These are phyloP conservation scores for Hephaestus fuliginosus DNA, from an alignment of 2,797 vertebrate species.

Conservation along the genomic window DNA sequence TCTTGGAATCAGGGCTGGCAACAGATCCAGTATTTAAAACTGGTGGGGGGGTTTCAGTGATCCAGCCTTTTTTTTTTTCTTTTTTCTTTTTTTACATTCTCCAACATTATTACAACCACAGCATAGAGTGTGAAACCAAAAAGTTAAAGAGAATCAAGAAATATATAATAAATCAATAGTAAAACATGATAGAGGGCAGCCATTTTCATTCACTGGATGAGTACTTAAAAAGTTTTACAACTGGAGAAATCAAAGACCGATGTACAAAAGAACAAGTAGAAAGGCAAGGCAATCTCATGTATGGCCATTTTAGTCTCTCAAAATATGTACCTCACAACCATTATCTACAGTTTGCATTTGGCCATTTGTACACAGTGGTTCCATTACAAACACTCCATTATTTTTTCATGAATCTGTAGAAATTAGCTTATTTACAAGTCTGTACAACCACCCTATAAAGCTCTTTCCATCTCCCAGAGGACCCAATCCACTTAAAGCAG, in stretches of 20 bases:
- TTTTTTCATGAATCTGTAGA: slow-evolving; percentile 85
- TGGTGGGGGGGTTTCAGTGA: slow-evolving; percentile 55
- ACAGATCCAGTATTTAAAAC: slow-evolving; percentile 72
- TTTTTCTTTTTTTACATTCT: slow-evolving; percentile 63
- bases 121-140: slow-evolving; percentile 57
- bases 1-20: slow-evolving; percentile 50
- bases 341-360: slow-evolving; percentile 93
- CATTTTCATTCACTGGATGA: slow-evolving; percentile 82
- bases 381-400: slow-evolving; percentile 83
- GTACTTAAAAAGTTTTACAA: slow-evolving; percentile 73
- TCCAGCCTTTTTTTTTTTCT: slow-evolving; percentile 55
- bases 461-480: slow-evolving; percentile 85
- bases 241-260: slow-evolving; percentile 65
- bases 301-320: slow-evolving; percentile 85
- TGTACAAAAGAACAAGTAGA: slow-evolving; percentile 85
- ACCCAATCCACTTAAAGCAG: slow-evolving; percentile 88
- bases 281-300: slow-evolving; percentile 93
- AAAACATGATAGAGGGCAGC: slow-evolving; percentile 71
- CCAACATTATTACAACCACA: slow-evolving; percentile 66
- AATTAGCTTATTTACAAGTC: slow-evolving; percentile 94
- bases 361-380: slow-evolving; percentile 92
- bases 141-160: slow-evolving; percentile 75
- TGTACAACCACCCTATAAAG: slow-evolving; percentile 89
- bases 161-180: slow-evolving; percentile 70
- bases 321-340: slow-evolving; percentile 90